Percentiles rank a stretch among this genome's conserved stretches.
Evolutionary conservation across 2,888 invertebrate genomes (phyloP).

Genomic region (Emesis furor): DNA sequence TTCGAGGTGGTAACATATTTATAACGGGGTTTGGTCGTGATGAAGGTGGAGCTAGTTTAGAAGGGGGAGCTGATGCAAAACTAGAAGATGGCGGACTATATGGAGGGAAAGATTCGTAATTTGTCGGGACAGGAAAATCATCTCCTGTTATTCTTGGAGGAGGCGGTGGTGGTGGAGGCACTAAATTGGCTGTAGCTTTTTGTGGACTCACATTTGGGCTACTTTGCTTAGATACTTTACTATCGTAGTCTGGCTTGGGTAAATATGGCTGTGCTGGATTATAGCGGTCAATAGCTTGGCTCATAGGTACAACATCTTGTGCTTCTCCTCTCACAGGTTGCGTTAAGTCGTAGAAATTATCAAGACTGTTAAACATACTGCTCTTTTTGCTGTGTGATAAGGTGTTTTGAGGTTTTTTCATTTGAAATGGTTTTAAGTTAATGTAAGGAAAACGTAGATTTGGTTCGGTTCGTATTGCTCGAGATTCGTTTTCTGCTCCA

Average conservation of each 20-base stretch:
- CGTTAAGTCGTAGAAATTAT: conserved; percentile 84
- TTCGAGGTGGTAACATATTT: conserved; percentile 77
- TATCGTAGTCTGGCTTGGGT: conserved; percentile 83
- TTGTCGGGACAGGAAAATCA: conserved; percentile 84
- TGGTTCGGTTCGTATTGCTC: conserved; percentile 87
- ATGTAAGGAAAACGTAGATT: conserved; percentile 88
- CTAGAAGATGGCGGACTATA: conserved; percentile 74
- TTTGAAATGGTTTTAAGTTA: conserved; percentile 87
- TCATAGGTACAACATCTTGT: conserved; percentile 81
- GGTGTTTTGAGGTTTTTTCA: conserved; percentile 83
- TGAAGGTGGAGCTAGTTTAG: conserved; percentile 76
- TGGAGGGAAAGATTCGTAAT: conserved; percentile 83
- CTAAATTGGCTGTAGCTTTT: conserved; percentile 82
- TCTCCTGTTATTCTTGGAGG: conserved; percentile 81
- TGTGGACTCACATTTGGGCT: conserved; percentile 75
- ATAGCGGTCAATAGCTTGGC: conserved; percentile 86
- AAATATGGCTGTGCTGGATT: conserved; percentile 90
- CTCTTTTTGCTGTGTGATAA: conserved; percentile 82
- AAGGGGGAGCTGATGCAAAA: conserved; percentile 61
- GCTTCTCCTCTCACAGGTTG: conserved; percentile 88
- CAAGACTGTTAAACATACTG: conserved; percentile 84
- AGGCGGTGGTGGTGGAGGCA: conserved; percentile 85
- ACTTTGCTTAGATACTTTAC: conserved; percentile 82
- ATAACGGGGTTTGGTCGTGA: conserved; percentile 81
- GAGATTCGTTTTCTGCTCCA: conserved; percentile 88